phyloP scores from a whole-genome alignment of 2,797 vertebrate genomes.

The Zalophus californianus region DNA sequence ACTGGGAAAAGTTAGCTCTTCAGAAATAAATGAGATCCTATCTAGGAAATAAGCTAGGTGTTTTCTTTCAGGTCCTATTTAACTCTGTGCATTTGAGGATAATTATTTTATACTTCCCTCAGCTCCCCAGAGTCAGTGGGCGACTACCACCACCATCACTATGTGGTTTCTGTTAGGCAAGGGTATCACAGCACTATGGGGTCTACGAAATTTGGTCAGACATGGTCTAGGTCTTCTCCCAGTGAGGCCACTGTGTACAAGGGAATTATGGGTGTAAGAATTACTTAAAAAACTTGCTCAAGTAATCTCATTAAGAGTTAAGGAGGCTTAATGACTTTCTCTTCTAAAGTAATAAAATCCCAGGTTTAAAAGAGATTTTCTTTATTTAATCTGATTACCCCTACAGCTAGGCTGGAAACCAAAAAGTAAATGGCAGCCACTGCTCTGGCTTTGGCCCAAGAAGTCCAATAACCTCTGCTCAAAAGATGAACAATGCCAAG shows the following conservation, averaged over 20 bases:
- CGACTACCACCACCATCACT: background rate
- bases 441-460: background rate
- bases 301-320: conserved; percentile 6
- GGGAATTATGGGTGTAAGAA: background rate
- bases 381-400: conserved; percentile 49
- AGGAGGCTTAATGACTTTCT: conserved; percentile 34
- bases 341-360: conserved; percentile 50
- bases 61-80: background rate
- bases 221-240: background rate
- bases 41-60: background rate
- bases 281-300: background rate
- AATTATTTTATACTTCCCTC: background rate
- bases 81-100: background rate
- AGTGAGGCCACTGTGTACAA: background rate
- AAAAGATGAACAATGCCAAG: conserved; percentile 32
- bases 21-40: background rate
- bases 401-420: conserved; percentile 7
- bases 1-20: conserved; percentile 16
- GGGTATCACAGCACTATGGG: background rate
- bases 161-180: background rate
- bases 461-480: background rate
- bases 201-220: background rate
- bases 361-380: conserved; percentile 37
- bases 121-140: background rate
- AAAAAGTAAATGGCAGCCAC: conserved; percentile 48